Evolutionary conservation across 2,888 invertebrate genomes (phyloP).

Genomic region (Zygaena filipendulae): DNA sequence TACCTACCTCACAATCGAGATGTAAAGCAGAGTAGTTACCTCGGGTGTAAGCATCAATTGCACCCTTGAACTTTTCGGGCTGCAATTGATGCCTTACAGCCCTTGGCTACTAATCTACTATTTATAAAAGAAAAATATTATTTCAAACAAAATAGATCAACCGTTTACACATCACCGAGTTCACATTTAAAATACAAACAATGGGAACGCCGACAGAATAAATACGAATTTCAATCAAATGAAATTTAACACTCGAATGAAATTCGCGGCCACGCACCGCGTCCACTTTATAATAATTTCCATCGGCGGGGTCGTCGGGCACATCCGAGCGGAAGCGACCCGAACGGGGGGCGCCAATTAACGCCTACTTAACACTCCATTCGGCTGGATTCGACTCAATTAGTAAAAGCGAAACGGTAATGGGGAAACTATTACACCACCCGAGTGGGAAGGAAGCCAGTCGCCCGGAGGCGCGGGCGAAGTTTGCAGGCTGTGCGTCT

Average conservation of each 20-base stretch:
- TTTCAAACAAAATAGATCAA: constrained; percentile 4
- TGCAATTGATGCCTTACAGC: no score
- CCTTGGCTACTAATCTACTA: no score
- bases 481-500: constrained; percentile 37
- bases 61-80: no score
- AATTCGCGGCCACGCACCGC: constrained; percentile 25
- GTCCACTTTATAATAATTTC: constrained; percentile 19
- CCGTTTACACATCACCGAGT: constrained; percentile 10
- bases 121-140: no score
- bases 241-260: constrained; percentile 25
- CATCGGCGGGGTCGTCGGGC: constrained; percentile 1
- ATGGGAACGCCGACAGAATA: constrained; percentile 19
- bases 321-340: background rate
- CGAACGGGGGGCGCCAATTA: constrained; percentile 12
- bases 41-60: no score
- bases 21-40: no score
- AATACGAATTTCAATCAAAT: constrained; percentile 19
- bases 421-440: constrained; percentile 24
- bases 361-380: constrained; percentile 22
- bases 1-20: no score
- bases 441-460: constrained; percentile 30
- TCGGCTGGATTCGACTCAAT: constrained; percentile 15
- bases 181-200: constrained; percentile 21
- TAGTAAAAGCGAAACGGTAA: constrained; percentile 18
- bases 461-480: constrained; percentile 27